Base-by-base conservation (phyloP, 2,888 invertebrate species). In the Latrodectus elegans region DNA sequence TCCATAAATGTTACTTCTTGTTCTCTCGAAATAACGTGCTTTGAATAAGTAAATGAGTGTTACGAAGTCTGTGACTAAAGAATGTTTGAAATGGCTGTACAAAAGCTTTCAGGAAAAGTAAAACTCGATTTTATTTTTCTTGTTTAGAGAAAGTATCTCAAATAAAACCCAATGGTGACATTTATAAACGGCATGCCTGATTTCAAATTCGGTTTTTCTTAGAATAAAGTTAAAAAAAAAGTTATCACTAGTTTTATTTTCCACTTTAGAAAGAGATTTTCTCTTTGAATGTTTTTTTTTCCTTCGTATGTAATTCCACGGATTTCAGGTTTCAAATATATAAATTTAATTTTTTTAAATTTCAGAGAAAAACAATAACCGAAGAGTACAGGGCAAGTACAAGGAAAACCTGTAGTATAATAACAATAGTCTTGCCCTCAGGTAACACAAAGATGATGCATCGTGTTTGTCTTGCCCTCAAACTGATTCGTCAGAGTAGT, bases 111-210 rank as follows among this genome's bases (percentile, higher is more conserved):
- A 17, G 22, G 22, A 26, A 60, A 83, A 38, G 38, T 6, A 38
- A 38, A 38, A 38, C 38, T 38, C 38, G 38, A 38, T 38, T 38
- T 38, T 38, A 38, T 38, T 38, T 38, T 38, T 38, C 38, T 38
- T 38, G 38, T 38, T 38, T 38, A 38, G 38, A 38, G 38, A 38
- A 38, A 38, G 71, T 71, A 64, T 49, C 67, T 78, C 55, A 49
- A 79, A 84, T 84, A 79, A 84, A 84, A 79, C 70, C 60, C 79
- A 84, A 84, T 79, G 74, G 84, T 80, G 85, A 76, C 85, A 85
- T 85, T 79, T 80, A 85, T 80, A 80, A 80, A 85, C 55, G 75
- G 73, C 71, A 70, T 55, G 65, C 55, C 84, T 85, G 79, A 73
- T 79, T 79, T 84, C 77, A 84, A 84, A 84, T 84, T 84, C 84